These are phyloP conservation scores for Ephestia elutella DNA, from an alignment of 1,140 invertebrate genomes.

Conservation along the genomic window DNA sequence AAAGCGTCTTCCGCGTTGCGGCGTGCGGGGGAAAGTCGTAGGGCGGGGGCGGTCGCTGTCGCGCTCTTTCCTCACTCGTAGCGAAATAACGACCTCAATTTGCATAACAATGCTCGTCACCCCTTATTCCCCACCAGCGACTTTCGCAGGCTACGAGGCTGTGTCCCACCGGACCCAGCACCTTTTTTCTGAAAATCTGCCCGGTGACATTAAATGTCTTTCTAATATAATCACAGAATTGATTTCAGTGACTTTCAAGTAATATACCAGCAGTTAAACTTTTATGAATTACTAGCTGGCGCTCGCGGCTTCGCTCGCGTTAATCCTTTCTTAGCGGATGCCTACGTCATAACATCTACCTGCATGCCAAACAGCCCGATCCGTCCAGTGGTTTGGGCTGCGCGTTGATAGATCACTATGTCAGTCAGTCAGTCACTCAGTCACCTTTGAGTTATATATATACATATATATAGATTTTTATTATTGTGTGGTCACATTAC, in stretches of 20 bases:
- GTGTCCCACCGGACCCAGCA: slow-evolving; percentile 61
- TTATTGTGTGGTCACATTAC: too few relatives aligned
- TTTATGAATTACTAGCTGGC: too few relatives aligned
- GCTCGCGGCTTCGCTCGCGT: too few relatives aligned
- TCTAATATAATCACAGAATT: not conserved
- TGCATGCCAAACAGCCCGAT: too few relatives aligned
- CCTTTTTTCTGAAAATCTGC: slow-evolving; percentile 60
- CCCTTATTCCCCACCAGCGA: slow-evolving; percentile 67
- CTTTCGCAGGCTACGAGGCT: slow-evolving; percentile 60
- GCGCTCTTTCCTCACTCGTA: slow-evolving; percentile 71
- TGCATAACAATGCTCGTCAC: slow-evolving; percentile 74
- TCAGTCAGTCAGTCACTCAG: too few relatives aligned
- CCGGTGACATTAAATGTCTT: slow-evolving; percentile 36
- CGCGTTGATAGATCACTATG: too few relatives aligned
- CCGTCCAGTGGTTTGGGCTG: too few relatives aligned
- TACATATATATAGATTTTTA: too few relatives aligned
- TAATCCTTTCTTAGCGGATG: too few relatives aligned
- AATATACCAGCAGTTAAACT: too few relatives aligned
- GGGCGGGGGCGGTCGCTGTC: slow-evolving; percentile 57
- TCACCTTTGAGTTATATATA: too few relatives aligned
- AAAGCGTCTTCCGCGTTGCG: slow-evolving; percentile 63
- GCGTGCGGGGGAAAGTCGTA: slow-evolving; percentile 45
- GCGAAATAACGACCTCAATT: slow-evolving; percentile 74
- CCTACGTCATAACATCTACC: too few relatives aligned
- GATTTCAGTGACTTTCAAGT: not conserved